Evolutionary conservation across 2,888 invertebrate genomes (phyloP).

Genomic region (Caenorhabditis sulstoni): DNA sequence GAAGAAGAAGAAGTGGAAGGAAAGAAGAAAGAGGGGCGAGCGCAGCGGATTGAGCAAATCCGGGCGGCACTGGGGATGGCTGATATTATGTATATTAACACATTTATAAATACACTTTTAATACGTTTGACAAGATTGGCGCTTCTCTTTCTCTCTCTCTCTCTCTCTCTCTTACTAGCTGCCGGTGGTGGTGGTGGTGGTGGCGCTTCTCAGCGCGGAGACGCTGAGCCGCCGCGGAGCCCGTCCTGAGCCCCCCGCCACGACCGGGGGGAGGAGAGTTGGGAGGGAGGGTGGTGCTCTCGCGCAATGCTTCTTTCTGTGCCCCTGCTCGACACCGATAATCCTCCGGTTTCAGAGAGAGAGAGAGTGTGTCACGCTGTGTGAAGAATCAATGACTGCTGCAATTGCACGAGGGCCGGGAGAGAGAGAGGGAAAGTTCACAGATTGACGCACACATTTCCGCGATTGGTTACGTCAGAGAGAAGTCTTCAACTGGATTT

Average conservation of each 20-base stretch:
- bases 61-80: neutral
- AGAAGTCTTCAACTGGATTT: constrained; percentile 21
- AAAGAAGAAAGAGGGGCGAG: constrained; percentile 6
- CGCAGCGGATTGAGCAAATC: constrained; percentile 23
- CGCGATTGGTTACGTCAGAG: constrained; percentile 14
- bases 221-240: constrained; percentile 3
- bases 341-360: constrained; percentile 32
- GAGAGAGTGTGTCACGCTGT: constrained; percentile 18
- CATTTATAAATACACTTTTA: constrained; percentile 59
- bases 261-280: constrained; percentile 17
- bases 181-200: neutral
- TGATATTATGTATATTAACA: constrained; percentile 57
- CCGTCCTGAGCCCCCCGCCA: neutral
- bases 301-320: constrained; percentile 3
- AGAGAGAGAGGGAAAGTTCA: constrained; percentile 29
- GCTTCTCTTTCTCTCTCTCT: neutral
- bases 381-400: constrained; percentile 35
- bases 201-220: neutral
- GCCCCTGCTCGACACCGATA: constrained; percentile 26
- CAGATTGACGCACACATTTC: constrained; percentile 36
- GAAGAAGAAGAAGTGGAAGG: constrained; percentile 18
- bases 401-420: neutral
- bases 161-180: no score
- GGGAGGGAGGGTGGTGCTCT: neutral
- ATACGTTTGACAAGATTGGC: constrained; percentile 58